Percentiles rank a stretch among this genome's conserved stretches.
Evolutionary conservation across 2,113 vertebrate genomes (phyloP).

Genomic region (Eulacestoma nigropectus): DNA sequence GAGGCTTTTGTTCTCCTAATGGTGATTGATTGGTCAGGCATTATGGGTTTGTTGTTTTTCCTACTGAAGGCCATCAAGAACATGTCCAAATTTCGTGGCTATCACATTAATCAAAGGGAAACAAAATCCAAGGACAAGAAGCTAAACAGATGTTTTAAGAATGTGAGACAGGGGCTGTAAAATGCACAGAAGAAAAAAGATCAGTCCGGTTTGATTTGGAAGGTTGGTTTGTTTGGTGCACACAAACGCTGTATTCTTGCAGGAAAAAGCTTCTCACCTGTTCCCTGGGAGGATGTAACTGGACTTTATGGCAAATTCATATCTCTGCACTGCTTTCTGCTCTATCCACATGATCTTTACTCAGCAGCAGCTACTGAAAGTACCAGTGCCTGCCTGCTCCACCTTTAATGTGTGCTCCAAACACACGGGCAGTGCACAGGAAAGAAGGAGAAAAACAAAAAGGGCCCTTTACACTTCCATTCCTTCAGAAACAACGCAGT

Average conservation of each 20-base stretch:
- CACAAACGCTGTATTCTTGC: background rate
- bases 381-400: background rate
- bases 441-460: background rate
- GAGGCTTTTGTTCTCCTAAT: constrained; percentile 67
- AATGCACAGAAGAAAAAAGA: background rate
- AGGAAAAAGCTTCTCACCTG: background rate
- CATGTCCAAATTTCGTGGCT: constrained; percentile 78
- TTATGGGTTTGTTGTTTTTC: constrained; percentile 61
- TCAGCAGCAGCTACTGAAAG: background rate
- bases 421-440: background rate
- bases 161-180: constrained; percentile 36
- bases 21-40: constrained; percentile 56
- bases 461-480: background rate
- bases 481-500: background rate
- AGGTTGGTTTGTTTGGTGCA: background rate
- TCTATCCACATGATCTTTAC: background rate
- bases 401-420: background rate
- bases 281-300: background rate
- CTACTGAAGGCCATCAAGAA: constrained; percentile 74
- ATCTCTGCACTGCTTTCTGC: background rate
- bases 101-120: constrained; percentile 82
- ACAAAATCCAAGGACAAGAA: constrained; percentile 67
- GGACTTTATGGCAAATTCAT: background rate
- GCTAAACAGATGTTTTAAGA: constrained; percentile 65
- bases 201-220: background rate